These are phyloP conservation scores for Phataginus tetradactyla DNA, from an alignment of 2,797 vertebrate species.

Conservation along the genomic window DNA sequence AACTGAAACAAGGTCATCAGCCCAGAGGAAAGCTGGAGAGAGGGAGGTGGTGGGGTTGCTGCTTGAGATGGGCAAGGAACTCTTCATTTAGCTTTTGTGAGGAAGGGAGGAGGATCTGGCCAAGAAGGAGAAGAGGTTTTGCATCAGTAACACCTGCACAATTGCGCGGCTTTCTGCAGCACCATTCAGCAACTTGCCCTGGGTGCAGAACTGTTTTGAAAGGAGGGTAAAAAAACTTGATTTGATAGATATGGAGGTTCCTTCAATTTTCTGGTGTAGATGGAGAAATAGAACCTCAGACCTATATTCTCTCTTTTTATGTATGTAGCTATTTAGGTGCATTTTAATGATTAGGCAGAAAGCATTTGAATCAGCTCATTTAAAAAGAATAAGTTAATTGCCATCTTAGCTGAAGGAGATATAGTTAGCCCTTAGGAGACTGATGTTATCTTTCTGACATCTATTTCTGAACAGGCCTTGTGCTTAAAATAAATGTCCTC, in stretches of 20 bases:
- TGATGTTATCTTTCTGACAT: slow-evolving; percentile 33
- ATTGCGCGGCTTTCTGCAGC: not conserved
- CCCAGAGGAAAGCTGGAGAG: not conserved
- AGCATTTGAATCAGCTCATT: slow-evolving; percentile 61
- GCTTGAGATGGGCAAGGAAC: not conserved
- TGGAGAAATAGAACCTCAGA: not conserved
- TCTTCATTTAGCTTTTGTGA: not conserved
- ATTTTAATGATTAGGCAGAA: slow-evolving; percentile 9
- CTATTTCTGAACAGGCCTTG: not conserved
- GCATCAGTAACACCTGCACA: not conserved
- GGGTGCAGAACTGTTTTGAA: slow-evolving; percentile 5
- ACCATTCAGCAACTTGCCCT: not conserved
- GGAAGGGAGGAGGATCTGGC: not conserved
- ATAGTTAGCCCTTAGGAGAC: slow-evolving; percentile 29
- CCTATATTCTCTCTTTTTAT: not conserved
- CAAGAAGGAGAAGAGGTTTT: not conserved
- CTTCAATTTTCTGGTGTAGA: not conserved
- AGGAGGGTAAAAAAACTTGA: not conserved
- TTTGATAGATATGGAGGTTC: not conserved
- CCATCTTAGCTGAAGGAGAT: slow-evolving; percentile 40
- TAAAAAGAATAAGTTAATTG: slow-evolving; percentile 48
- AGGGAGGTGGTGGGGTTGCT: too few relatives aligned
- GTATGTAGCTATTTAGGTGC: not conserved
- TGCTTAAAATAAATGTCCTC: slow-evolving; percentile 55
- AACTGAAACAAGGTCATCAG: slow-evolving; percentile 23